Percentiles rank a stretch among this genome's conserved stretches.
Conservation (phyloP, 2,888 invertebrate genomes). For the Drepanosiphum platanoidis region DNA sequence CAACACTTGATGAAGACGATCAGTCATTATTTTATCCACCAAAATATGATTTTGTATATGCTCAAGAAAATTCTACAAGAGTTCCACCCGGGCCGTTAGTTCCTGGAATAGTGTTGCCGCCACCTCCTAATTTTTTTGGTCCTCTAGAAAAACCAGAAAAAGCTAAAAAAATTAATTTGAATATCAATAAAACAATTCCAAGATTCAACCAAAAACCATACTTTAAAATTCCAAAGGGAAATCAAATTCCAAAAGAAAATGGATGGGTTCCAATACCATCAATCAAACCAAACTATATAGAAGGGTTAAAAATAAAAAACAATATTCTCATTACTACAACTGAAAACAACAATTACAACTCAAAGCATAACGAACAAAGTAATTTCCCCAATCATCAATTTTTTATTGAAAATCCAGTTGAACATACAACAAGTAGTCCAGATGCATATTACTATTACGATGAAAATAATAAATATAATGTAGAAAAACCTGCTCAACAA, state of each 20-base stretch:
- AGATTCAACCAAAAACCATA: slow-evolving; percentile 62
- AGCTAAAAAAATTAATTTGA: slow-evolving; percentile 67
- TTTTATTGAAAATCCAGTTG: slow-evolving; percentile 48
- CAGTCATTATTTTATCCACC: slow-evolving; percentile 91
- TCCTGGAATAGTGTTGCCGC: slow-evolving; percentile 87
- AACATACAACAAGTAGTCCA: slow-evolving; percentile 60
- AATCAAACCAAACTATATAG: slow-evolving; percentile 65
- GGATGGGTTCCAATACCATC: slow-evolving; percentile 66
- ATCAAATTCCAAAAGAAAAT: slow-evolving; percentile 63
- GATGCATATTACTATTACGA: slow-evolving; percentile 39
- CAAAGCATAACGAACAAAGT: slow-evolving; percentile 65
- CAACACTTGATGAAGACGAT: slow-evolving; percentile 85
- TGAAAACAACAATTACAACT: slow-evolving; percentile 63
- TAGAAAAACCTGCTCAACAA: slow-evolving; percentile 39
- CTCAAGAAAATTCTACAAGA: slow-evolving; percentile 77
- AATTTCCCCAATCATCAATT: slow-evolving; percentile 64
- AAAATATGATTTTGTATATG: slow-evolving; percentile 87
- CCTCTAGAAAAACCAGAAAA: slow-evolving; percentile 71
- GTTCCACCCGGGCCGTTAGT: slow-evolving; percentile 88
- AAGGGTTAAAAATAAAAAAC: slow-evolving; percentile 63
- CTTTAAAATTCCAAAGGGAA: slow-evolving; percentile 56
- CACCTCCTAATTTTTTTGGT: slow-evolving; percentile 87
- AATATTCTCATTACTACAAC: slow-evolving; percentile 55
- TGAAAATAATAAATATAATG: slow-evolving; percentile 50
- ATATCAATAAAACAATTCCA: slow-evolving; percentile 51